phyloP scores from a whole-genome alignment of 2,888 invertebrate genomes.

The Dolomedes plantarius region DNA sequence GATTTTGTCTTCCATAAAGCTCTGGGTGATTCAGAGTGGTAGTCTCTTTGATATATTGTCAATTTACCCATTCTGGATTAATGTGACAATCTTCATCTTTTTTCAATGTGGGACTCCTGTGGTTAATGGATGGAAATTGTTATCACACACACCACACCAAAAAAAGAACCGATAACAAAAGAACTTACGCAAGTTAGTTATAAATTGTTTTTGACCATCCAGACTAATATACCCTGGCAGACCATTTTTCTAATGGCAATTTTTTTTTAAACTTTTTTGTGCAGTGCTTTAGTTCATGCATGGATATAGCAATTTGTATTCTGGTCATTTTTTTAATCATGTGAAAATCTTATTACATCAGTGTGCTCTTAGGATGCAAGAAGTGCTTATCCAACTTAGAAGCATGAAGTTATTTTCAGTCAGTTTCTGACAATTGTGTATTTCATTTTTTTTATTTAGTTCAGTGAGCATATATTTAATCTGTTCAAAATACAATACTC shows the following conservation, averaged over 20 bases:
- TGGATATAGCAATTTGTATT: conserved; percentile 11
- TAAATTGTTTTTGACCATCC: not conserved
- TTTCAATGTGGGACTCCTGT: not conserved
- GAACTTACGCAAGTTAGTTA: no score
- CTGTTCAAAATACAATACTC: no score
- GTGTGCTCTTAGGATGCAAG: not conserved
- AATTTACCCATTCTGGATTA: not conserved
- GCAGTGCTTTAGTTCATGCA: conserved; percentile 19
- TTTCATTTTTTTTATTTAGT: no score
- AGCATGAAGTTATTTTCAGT: not conserved
- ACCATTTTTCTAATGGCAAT: not conserved
- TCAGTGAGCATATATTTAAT: no score
- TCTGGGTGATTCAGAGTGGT: conserved; percentile 99
- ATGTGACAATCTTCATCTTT: conserved; percentile 18
- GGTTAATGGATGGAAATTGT: not conserved
- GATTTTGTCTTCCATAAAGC: conserved; percentile 99
- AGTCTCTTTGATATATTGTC: conserved; percentile 3
- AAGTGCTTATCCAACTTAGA: not conserved
- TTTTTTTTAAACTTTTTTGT: conserved; percentile 1
- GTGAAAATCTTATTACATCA: not conserved
- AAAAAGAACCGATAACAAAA: not conserved
- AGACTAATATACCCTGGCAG: not conserved
- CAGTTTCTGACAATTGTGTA: not conserved
- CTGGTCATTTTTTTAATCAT: conserved; percentile 1
- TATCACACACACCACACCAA: not conserved